These are phyloP conservation scores for Sakesphorus luctuosus DNA, from an alignment of 2,113 vertebrate species.

Conservation along the genomic window DNA sequence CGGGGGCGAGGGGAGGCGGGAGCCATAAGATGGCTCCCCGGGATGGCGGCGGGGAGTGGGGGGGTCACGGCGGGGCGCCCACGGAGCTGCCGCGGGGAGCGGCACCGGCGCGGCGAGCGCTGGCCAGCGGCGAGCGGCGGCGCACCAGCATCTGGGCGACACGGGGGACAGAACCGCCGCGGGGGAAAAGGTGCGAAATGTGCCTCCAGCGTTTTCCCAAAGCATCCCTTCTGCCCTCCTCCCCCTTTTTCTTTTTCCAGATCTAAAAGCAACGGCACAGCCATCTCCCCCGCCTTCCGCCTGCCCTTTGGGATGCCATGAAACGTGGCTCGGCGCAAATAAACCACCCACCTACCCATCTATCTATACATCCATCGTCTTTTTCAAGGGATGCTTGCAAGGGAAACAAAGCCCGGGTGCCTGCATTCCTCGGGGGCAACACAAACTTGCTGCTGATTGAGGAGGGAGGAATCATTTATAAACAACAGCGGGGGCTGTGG, in stretches of 20 bases:
- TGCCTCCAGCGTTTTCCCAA: neutral
- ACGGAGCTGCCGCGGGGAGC: neutral
- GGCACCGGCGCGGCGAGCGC: neutral
- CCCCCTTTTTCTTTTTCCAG: neutral
- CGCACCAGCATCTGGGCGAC: slow-evolving; percentile 19
- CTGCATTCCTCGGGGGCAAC: neutral
- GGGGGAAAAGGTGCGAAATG: neutral
- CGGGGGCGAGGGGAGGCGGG: neutral
- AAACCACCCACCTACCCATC: neutral
- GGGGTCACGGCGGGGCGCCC: neutral
- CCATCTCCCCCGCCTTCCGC: neutral
- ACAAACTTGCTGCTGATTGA: neutral
- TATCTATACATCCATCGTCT: neutral
- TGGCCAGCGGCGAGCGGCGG: slow-evolving; percentile 11
- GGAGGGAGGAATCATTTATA: neutral
- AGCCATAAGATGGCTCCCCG: slow-evolving; percentile 54
- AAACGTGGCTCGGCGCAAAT: slow-evolving; percentile 13
- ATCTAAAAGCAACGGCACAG: neutral
- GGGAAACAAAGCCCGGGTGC: neutral
- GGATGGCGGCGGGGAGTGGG: neutral
- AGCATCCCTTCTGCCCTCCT: neutral
- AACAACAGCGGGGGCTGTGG: neutral
- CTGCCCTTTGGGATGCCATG: slow-evolving; percentile 38
- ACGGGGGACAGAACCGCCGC: neutral
- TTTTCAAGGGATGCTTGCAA: neutral